These are phyloP conservation scores for Diprion similis DNA, from an alignment of 1,140 invertebrate species.

Conservation along the genomic window DNA sequence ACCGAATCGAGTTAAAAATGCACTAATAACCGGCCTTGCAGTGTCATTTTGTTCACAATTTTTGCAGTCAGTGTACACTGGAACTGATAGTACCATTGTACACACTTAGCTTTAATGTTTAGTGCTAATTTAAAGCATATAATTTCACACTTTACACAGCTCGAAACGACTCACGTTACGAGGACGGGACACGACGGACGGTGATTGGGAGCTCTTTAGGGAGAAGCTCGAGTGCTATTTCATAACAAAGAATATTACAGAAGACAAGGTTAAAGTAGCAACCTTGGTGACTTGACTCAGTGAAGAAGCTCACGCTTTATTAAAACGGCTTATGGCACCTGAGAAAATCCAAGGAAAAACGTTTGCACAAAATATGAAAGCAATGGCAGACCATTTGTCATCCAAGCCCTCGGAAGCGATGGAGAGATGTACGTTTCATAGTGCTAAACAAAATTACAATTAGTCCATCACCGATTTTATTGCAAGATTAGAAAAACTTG, in stretches of 20 bases:
- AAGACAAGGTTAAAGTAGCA: constrained; percentile 14
- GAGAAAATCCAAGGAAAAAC: not conserved
- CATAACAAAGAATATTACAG: constrained; percentile 2
- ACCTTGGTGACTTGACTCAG: not conserved
- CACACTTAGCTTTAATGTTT: too few relatives aligned
- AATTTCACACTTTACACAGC: too few relatives aligned
- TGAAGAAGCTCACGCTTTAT: not conserved
- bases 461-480: constrained; percentile 8
- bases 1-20: too few relatives aligned
- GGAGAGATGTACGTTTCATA: constrained; percentile 3
- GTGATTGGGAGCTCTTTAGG: constrained; percentile 22
- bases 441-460: not conserved
- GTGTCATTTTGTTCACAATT: too few relatives aligned
- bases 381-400: not conserved
- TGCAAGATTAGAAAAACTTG: not conserved
- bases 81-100: too few relatives aligned
- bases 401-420: not conserved
- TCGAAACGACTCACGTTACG: too few relatives aligned
- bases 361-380: not conserved
- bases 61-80: too few relatives aligned
- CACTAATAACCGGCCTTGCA: too few relatives aligned
- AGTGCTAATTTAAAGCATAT: too few relatives aligned
- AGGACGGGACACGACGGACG: too few relatives aligned
- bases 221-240: constrained; percentile 19
- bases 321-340: not conserved